A percentile compares a stretch with the other conserved stretches of the same genome.
Conservation (phyloP, 2,797 vertebrate species). For the Sebastiscus tertius region DNA sequence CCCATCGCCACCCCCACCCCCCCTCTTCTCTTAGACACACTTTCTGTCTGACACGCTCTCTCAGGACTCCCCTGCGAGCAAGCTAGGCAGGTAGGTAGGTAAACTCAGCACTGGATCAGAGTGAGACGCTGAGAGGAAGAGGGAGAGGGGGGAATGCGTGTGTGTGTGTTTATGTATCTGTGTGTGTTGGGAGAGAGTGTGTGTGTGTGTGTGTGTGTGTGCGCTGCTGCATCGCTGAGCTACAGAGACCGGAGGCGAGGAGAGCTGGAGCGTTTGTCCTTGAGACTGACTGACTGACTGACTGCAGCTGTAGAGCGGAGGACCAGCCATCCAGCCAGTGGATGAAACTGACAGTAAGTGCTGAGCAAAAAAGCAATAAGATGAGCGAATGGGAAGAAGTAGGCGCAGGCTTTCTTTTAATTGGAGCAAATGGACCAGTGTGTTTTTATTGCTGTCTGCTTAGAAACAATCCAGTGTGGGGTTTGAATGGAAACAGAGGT, state of each 20-base stretch:
- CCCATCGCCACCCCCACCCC: neutral
- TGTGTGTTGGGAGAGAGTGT: conserved; percentile 35
- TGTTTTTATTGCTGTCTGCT: conserved; percentile 52
- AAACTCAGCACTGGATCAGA: conserved; percentile 68
- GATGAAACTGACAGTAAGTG: conserved; percentile 78
- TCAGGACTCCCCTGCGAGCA: conserved; percentile 69
- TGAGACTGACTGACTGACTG: conserved; percentile 78
- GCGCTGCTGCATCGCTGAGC: conserved; percentile 79
- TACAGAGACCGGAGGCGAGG: conserved; percentile 76
- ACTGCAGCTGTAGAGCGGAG: conserved; percentile 77
- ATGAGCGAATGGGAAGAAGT: conserved; percentile 16
- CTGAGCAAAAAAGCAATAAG: conserved; percentile 30
- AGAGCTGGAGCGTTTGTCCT: conserved; percentile 82
- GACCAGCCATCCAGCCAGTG: conserved; percentile 63
- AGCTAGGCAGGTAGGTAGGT: conserved; percentile 66
- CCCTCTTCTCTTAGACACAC: conserved; percentile 58
- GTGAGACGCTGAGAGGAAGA: conserved; percentile 53
- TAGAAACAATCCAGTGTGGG: conserved; percentile 53
- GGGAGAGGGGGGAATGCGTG: conserved; percentile 21
- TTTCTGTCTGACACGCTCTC: conserved; percentile 71
- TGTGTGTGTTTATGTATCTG: conserved; percentile 35
- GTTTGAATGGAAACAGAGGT: conserved; percentile 36
- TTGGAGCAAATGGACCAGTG: conserved; percentile 27
- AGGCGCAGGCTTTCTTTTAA: conserved; percentile 16
- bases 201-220: conserved; percentile 49